Evolutionary conservation across 2,797 vertebrate species (phyloP), one percentile per base, ranked within the genome.

Genomic region (Halcyon smyrnensis): DNA sequence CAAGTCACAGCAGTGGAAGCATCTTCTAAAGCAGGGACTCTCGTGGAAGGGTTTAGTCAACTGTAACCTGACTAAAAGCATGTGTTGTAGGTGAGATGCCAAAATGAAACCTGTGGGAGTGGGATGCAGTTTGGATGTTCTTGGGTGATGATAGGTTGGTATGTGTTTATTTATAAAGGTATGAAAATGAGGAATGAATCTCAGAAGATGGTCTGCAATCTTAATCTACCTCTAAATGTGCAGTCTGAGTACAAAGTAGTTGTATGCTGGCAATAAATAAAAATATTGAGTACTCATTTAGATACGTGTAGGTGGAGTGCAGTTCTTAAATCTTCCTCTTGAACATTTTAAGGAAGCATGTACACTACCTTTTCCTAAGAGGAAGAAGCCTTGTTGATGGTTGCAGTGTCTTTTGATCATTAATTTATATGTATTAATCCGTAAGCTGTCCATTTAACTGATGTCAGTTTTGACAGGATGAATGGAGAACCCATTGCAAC

Each of bases 401-500:
- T 96, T 96, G 71, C 90, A 30, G 88, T 95, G 76, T 95, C 88
- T 97, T 85, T 76, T 88, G 80, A 84, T 94, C 3, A 1, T 76
- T 79, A 56, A 77, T 95, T 82, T 95, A 74, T 62, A 0, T 89
- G 75, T 96, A 24, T 93, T 76, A 84, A 76, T 96, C 80, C 48
- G 0, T 96, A 87, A 84, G 53, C 41, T 93, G 34, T 95, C 74
- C 64, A 15, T 95, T 96, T 86, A 93, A 88, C 79, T 97, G 77
- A 50, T 91, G 84, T 90, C 90, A 57, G 98, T 99, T 96, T 98
- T 99, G 98, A 98, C 99, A 90, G 99, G 99, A 94, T 98, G 99
- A 98, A 99, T 99, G 99, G 99, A 87, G 99, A 99, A 98, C 99
- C 99, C 97, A 99, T 99, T 97, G 99, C 99, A 95, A 99, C 99